phyloP scores from a whole-genome alignment of 2,113 vertebrate genomes.

The Thalassarche chlororhynchos region DNA sequence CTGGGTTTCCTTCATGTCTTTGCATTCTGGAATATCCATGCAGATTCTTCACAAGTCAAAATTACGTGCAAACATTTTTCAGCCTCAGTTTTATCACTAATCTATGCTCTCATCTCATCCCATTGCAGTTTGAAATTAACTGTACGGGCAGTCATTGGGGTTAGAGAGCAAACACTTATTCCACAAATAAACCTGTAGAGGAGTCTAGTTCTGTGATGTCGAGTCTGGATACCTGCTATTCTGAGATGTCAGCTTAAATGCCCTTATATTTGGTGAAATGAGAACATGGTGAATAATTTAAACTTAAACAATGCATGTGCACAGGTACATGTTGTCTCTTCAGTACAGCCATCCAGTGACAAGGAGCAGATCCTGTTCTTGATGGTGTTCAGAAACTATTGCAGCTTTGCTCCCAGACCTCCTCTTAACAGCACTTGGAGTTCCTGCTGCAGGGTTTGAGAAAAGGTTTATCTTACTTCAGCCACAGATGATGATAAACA shows the following conservation, averaged over 20 bases:
- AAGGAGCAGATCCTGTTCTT: neutral
- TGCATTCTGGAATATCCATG: neutral
- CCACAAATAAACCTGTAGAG: neutral
- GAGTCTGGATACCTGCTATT: neutral
- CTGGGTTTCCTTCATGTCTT: neutral
- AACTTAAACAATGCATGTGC: neutral
- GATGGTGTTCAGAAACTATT: neutral
- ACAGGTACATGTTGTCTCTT: rapidly evolving
- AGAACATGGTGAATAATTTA: neutral
- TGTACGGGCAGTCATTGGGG: neutral
- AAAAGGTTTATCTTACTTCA: neutral
- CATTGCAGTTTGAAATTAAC: neutral
- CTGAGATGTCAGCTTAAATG: neutral
- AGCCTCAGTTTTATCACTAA: neutral
- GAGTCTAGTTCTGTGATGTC: neutral
- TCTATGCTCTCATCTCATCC: neutral
- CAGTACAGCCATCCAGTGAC: neutral
- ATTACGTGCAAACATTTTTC: neutral
- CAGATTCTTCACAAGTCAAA: neutral
- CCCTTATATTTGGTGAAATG: neutral
- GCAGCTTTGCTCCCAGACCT: neutral
- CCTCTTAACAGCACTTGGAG: neutral
- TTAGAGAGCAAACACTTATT: neutral
- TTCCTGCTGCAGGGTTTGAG: neutral
- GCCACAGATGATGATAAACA: neutral